Evolutionary conservation across 1,140 invertebrate genomes (phyloP).

Genomic region (Myzus persicae): DNA sequence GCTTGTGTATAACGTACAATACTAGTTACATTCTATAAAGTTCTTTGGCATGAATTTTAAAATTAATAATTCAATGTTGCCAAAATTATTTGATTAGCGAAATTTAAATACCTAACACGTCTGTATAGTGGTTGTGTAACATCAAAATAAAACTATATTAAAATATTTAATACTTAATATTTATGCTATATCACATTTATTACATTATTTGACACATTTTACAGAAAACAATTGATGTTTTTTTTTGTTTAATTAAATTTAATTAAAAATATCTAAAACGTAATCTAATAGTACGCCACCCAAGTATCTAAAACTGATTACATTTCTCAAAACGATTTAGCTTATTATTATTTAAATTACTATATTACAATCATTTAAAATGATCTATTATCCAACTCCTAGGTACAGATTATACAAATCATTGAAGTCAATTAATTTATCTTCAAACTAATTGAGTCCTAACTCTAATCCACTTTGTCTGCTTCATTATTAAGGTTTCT

Average conservation of each 20-base stretch:
- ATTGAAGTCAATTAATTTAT: neutral
- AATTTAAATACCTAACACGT: neutral
- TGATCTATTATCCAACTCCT: neutral
- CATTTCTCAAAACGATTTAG: neutral
- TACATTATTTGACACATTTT: neutral
- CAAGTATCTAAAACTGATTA: neutral
- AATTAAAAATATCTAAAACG: neutral
- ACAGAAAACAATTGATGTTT: neutral
- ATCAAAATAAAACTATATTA: neutral
- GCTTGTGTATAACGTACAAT: neutral
- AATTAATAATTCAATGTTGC: neutral
- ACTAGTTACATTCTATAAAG: neutral
- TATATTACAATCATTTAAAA: neutral
- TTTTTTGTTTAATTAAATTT: neutral
- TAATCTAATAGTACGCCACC: neutral
- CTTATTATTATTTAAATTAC: neutral
- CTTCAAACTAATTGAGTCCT: neutral
- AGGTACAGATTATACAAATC: neutral
- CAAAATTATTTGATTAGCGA: neutral
- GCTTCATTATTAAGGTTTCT: neutral
- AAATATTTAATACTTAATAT: neutral
- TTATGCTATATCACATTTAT: too few relatives aligned
- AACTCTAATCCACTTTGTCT: neutral
- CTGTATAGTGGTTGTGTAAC: neutral
- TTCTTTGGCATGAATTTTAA: neutral